phyloP scores from a whole-genome alignment of 2,113 vertebrate genomes.

The Lontra canadensis region DNA sequence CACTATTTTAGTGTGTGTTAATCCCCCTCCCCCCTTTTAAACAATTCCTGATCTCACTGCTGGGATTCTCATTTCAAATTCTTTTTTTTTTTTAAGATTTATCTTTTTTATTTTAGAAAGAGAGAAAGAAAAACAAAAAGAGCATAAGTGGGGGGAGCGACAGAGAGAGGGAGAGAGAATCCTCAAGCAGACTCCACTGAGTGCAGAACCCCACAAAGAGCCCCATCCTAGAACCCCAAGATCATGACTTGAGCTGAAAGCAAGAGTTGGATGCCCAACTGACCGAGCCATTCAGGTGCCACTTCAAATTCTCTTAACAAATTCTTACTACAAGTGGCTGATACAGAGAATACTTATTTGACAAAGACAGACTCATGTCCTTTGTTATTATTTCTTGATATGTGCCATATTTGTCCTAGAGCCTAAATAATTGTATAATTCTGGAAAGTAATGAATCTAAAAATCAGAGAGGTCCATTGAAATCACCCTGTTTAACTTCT shows the following conservation, averaged over 20 bases:
- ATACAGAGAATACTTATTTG: background rate
- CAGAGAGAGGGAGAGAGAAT: background rate
- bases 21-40: background rate
- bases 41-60: background rate
- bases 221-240: background rate
- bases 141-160: accelerated
- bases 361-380: background rate
- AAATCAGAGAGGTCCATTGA: background rate
- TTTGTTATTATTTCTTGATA: background rate
- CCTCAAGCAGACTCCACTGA: background rate
- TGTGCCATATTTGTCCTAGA: background rate
- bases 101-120: background rate
- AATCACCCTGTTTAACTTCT: background rate
- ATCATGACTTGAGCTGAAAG: background rate
- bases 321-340: background rate
- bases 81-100: background rate
- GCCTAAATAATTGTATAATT: background rate
- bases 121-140: background rate
- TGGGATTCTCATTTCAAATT: background rate
- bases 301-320: constrained; percentile 4
- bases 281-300: background rate
- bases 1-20: background rate
- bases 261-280: background rate
- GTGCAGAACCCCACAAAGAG: background rate
- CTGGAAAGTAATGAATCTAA: background rate